A percentile compares a stretch with the other conserved stretches of the same genome.
Evolutionary conservation across 2,797 vertebrate genomes (phyloP).

Genomic region (Triplophysa bombifrons): DNA sequence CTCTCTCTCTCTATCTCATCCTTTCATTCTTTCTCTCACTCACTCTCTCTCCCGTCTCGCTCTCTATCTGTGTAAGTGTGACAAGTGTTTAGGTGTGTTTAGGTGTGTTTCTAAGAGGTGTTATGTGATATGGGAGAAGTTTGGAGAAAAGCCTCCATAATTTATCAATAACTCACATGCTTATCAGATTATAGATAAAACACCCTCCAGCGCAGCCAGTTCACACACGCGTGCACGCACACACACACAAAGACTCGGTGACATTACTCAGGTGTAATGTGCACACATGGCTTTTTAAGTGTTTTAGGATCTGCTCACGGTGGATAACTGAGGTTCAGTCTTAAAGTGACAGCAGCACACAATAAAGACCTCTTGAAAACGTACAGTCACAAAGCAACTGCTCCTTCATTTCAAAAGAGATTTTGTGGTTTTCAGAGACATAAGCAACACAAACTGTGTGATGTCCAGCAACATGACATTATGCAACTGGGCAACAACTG

Average conservation of each 20-base stretch:
- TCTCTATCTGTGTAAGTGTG: neutral
- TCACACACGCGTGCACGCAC: neutral
- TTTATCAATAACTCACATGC: conserved; percentile 39
- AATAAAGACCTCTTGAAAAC: neutral
- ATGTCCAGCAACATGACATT: neutral
- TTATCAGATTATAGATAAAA: conserved; percentile 52
- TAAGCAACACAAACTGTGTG: neutral
- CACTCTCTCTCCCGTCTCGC: too few relatives aligned
- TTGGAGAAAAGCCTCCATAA: conserved; percentile 41
- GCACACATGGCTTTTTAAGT: neutral
- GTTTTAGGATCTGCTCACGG: neutral
- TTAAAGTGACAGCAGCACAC: conserved; percentile 17
- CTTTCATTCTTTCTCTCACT: too few relatives aligned
- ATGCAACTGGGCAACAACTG: neutral
- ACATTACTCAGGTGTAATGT: neutral
- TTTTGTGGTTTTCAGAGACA: neutral
- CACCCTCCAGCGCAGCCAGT: conserved; percentile 8
- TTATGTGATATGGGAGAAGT: conserved; percentile 47
- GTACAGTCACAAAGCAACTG: neutral
- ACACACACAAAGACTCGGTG: neutral
- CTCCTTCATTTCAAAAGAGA: neutral
- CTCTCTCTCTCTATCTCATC: too few relatives aligned
- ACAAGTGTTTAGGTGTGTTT: conserved; percentile 36
- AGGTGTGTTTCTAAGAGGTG: conserved; percentile 39
- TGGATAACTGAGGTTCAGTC: neutral